These are phyloP conservation scores for Budorcas taxicolor DNA, from an alignment of 2,113 vertebrate species.

Conservation along the genomic window DNA sequence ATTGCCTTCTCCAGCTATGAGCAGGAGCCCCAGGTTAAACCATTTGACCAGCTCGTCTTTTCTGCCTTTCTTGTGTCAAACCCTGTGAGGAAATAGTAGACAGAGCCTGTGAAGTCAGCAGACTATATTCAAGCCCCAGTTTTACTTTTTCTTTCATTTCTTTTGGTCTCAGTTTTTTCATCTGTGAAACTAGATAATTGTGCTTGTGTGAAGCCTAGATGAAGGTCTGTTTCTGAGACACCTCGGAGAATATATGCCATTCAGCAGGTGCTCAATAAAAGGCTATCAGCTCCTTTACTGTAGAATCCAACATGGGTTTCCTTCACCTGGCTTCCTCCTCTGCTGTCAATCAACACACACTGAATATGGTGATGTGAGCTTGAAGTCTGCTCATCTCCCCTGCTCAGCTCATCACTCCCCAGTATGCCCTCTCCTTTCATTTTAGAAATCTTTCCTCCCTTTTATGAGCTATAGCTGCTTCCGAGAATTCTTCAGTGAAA, in stretches of 20 bases:
- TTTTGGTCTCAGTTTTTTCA: background rate
- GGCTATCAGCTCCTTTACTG: background rate
- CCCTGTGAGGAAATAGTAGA: background rate
- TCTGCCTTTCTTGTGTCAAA: background rate
- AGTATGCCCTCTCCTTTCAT: background rate
- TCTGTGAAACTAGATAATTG: background rate
- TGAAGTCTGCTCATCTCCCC: background rate
- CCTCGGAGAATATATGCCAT: background rate
- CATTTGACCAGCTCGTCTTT: background rate
- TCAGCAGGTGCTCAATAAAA: background rate
- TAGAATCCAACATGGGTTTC: background rate
- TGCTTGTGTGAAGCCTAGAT: background rate
- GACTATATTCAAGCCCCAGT: background rate
- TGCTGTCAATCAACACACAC: background rate
- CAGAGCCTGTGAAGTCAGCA: background rate
- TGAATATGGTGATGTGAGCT: background rate
- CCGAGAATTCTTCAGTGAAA: constrained; percentile 56
- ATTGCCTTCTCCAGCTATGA: background rate
- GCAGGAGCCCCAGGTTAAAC: background rate
- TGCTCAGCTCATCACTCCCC: background rate
- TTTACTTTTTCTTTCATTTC: background rate
- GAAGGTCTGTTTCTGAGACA: background rate
- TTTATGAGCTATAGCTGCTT: background rate
- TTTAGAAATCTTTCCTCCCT: background rate
- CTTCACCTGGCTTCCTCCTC: background rate